Evolutionary conservation across 2,113 vertebrate species (phyloP).

Genomic region (Prietella phreatophila): DNA sequence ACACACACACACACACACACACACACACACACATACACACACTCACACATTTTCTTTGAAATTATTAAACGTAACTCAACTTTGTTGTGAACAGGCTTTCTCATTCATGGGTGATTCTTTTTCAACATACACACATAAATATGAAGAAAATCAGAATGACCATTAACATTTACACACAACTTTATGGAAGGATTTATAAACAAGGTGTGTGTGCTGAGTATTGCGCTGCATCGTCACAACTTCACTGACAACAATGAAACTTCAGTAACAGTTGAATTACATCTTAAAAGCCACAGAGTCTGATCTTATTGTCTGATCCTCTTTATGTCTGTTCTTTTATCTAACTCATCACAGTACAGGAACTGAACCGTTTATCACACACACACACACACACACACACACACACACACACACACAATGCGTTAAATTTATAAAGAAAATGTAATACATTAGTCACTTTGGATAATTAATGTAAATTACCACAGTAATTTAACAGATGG

Average conservation of each 20-base stretch:
- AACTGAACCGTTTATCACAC: neutral
- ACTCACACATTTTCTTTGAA: too few species aligned
- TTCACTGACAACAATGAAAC: neutral
- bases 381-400: neutral
- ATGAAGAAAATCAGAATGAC: neutral
- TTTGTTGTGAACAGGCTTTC: too few species aligned
- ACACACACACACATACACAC: too few species aligned
- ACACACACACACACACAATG: constrained; percentile 17
- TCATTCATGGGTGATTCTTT: neutral
- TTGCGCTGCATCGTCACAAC: neutral
- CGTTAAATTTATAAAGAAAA: neutral
- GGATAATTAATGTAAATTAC: constrained; percentile 8
- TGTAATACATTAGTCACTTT: constrained; percentile 16
- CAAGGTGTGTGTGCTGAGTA: neutral
- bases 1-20: too few species aligned
- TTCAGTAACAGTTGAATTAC: neutral
- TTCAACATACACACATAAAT: neutral
- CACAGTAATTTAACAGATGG: constrained; percentile 18
- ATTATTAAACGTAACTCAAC: too few species aligned
- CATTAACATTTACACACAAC: neutral
- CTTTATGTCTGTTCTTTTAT: neutral
- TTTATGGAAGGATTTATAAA: neutral
- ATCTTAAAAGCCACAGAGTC: neutral
- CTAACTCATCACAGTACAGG: neutral
- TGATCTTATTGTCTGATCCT: neutral